phyloP scores from a whole-genome alignment of 2,113 vertebrate species.

The Epinephelus fuscoguttatus region DNA sequence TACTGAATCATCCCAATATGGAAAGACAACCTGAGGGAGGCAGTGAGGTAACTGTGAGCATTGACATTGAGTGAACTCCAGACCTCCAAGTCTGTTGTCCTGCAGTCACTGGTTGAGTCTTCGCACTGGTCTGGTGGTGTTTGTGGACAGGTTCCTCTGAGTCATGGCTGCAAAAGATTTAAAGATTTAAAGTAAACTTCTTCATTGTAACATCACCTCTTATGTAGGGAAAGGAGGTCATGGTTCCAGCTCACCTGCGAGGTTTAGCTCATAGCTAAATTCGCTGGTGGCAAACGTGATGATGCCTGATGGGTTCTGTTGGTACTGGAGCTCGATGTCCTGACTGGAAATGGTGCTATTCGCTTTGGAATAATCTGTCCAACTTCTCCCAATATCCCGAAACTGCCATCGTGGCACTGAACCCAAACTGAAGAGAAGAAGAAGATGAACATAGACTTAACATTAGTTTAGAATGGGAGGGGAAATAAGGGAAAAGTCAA shows the following conservation, averaged over 20 bases:
- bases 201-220: not conserved
- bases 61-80: not conserved
- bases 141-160: constrained; percentile 75
- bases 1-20: not conserved
- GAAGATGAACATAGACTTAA: not conserved
- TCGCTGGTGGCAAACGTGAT: constrained; percentile 34
- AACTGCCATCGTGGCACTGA: constrained; percentile 68
- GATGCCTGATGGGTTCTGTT: constrained; percentile 55
- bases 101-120: constrained; percentile 45
- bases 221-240: not conserved
- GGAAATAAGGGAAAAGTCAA: not conserved
- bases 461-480: not conserved
- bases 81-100: not conserved
- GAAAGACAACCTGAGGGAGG: not conserved
- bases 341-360: constrained; percentile 72
- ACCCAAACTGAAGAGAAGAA: constrained; percentile 27
- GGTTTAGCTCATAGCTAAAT: constrained; percentile 68
- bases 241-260: constrained; percentile 65
- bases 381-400: constrained; percentile 47
- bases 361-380: constrained; percentile 73
- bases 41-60: not conserved
- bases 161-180: constrained; percentile 72
- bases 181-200: not conserved
- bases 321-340: constrained; percentile 75
- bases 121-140: constrained; percentile 58